Percentiles rank a stretch among this genome's conserved stretches.
These are phyloP conservation scores for Antrozous pallidus DNA, from an alignment of 2,797 vertebrate species.

Conservation along the genomic window DNA sequence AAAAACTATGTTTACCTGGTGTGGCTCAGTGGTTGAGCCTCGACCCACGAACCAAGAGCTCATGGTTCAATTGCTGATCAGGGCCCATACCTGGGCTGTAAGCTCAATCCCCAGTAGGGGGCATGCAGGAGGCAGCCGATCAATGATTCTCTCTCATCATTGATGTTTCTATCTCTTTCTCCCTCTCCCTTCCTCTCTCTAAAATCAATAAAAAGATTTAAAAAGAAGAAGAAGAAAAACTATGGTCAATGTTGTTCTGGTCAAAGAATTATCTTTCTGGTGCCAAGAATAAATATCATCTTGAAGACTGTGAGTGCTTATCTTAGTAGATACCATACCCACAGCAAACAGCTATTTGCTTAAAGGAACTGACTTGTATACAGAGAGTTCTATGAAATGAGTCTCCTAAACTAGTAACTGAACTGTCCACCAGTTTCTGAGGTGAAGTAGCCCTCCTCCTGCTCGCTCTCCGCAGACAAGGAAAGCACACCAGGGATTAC, in stretches of 20 bases:
- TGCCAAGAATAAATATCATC: neutral
- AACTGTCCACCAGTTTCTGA: neutral
- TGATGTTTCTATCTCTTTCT: no score
- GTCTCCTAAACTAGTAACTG: neutral
- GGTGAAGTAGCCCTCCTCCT: neutral
- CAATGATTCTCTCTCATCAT: no score
- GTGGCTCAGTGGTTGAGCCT: no score
- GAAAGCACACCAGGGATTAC: neutral
- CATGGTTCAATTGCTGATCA: no score
- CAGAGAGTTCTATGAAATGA: neutral
- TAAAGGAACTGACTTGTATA: neutral
- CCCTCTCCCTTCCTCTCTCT: no score
- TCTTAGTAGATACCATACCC: neutral
- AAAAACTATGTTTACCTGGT: no score
- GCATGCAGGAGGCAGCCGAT: no score
- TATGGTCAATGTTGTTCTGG: neutral
- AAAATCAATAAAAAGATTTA: no score
- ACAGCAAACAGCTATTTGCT: neutral
- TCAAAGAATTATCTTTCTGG: constrained; percentile 25
- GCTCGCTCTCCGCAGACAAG: neutral
- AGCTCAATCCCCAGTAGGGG: no score
- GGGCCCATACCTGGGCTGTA: no score
- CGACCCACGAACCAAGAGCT: no score
- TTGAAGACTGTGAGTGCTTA: neutral
- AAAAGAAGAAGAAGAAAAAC: neutral